Conservation (phyloP, 1,140 invertebrate species). For the Drosophila subobscura region DNA sequence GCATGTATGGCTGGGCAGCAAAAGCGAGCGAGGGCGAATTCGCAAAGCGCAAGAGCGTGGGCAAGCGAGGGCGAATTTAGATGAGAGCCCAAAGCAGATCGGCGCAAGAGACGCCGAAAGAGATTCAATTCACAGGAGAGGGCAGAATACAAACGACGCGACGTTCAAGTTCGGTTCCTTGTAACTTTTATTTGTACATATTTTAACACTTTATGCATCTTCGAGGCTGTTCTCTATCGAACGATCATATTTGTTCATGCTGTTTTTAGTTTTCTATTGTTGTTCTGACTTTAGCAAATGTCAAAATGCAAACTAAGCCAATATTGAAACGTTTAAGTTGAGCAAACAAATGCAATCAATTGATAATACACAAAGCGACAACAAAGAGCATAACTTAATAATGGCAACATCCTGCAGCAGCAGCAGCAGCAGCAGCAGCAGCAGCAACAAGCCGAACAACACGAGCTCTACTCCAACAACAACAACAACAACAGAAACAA, state of each 20-base stretch:
- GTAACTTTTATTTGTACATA: too few species aligned
- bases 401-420: constrained; percentile 11
- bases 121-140: too few species aligned
- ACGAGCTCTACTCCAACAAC: neutral
- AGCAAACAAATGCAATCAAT: constrained; percentile 50
- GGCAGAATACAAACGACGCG: too few species aligned
- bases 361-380: constrained; percentile 17
- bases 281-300: constrained; percentile 32
- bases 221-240: too few species aligned
- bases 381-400: constrained; percentile 51
- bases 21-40: too few species aligned
- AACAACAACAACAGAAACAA: constrained; percentile 11
- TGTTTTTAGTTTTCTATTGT: constrained; percentile 6
- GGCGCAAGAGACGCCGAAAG: too few species aligned
- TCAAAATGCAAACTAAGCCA: constrained; percentile 46
- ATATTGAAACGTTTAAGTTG: constrained; percentile 45
- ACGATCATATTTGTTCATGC: neutral
- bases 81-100: too few species aligned
- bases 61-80: too few species aligned
- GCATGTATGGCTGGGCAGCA: too few species aligned
- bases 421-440: neutral
- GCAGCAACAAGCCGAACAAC: constrained; percentile 2
- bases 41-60: too few species aligned
- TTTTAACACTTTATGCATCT: too few species aligned
- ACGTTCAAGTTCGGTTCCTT: too few species aligned